Evolutionary conservation across 2,797 vertebrate genomes (phyloP).

Genomic region (Dryobates pubescens): DNA sequence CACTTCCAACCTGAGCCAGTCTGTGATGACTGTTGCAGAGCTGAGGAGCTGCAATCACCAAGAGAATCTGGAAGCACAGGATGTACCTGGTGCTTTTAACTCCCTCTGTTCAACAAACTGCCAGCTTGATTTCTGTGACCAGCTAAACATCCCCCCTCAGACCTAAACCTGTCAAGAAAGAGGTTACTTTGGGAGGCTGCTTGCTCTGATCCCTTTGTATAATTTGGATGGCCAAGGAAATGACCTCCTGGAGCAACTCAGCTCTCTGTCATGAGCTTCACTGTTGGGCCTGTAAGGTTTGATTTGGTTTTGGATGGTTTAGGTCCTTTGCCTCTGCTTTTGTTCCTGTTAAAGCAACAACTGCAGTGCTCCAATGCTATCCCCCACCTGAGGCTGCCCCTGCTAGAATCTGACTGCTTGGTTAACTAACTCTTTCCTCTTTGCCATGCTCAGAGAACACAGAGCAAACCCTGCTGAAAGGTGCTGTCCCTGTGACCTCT

Average conservation of each 20-base stretch:
- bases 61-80: background rate
- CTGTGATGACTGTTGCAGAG: background rate
- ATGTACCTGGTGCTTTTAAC: background rate
- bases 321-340: background rate
- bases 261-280: background rate
- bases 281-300: background rate
- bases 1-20: no score
- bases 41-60: background rate
- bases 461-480: constrained; percentile 35
- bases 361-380: background rate
- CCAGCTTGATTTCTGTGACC: background rate
- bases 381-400: background rate
- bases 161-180: background rate
- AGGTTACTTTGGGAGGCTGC: background rate
- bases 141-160: background rate
- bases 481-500: background rate
- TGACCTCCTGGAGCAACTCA: background rate
- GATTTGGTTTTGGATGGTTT: background rate
- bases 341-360: background rate
- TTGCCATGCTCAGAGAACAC: constrained; percentile 14
- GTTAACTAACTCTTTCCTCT: background rate
- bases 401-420: background rate
- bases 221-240: constrained; percentile 1
- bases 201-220: background rate
- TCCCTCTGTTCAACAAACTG: background rate